These are phyloP conservation scores for Brachionus rubens DNA, from an alignment of 1,140 invertebrate genomes.

Conservation along the genomic window DNA sequence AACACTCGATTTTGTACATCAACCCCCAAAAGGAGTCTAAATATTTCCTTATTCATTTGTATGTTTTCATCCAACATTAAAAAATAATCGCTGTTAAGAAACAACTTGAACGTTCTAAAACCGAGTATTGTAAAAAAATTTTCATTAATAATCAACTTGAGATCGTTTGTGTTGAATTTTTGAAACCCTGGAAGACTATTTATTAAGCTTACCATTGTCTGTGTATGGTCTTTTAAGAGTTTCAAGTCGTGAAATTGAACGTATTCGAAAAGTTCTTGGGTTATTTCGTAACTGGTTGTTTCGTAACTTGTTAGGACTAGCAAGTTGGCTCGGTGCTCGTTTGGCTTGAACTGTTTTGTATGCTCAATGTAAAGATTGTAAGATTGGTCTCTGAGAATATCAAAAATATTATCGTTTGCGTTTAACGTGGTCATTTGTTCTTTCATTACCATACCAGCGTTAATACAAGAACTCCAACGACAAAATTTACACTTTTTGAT, in stretches of 20 bases:
- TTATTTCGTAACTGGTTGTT: neutral
- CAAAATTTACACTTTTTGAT: conserved; percentile 58
- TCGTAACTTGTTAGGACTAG: no score
- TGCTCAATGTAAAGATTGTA: neutral
- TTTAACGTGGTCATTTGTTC: conserved; percentile 45
- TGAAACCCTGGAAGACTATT: conserved; percentile 22
- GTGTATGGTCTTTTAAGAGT: neutral
- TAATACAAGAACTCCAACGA: conserved; percentile 54
- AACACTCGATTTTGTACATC: neutral
- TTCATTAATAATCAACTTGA: neutral
- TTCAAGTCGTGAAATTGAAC: neutral
- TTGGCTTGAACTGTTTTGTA: neutral
- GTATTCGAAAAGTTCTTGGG: neutral
- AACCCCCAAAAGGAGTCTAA: neutral
- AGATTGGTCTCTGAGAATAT: neutral
- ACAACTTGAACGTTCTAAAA: neutral
- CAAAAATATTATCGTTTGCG: neutral
- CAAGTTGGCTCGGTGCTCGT: neutral
- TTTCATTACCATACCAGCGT: conserved; percentile 57
- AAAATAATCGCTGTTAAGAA: conserved; percentile 5
- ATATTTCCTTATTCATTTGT: neutral
- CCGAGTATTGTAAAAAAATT: neutral
- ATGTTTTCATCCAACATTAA: conserved; percentile 18
- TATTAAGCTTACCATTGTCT: neutral
- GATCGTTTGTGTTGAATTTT: neutral